Evolutionary conservation across 1,140 invertebrate species (phyloP), one percentile per base, ranked within the genome.

Genomic region (Trichonephila inaurata): DNA sequence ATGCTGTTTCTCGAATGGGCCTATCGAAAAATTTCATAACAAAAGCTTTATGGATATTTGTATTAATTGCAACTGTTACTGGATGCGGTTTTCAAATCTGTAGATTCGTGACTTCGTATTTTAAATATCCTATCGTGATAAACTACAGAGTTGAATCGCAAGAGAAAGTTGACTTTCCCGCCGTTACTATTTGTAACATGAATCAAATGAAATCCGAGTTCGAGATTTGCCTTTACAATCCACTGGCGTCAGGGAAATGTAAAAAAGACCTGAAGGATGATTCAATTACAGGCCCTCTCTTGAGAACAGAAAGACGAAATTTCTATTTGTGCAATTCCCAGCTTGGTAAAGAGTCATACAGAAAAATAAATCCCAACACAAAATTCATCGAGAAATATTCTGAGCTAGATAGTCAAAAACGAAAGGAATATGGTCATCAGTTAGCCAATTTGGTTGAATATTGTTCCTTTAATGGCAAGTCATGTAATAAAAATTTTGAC

Each of bases 151-250:
- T 33, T 0, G 44, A 93, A 81, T 8, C 51, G 12, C n/a, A 21
- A 6, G 7, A 19, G 1, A 40, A 5, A 0, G 16, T 64, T 0
- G 28, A 77, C 14, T 93, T 93, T 82, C 92, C 92, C 8, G 66
- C 92, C 1, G 92, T 93, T 21, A 93, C 85, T 16, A 58, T 93
- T 19, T 93, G 92, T 58, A 93, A 89, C 21, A 1, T 81, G 18
- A 93, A 93, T 82, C 16, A 72, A 64, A 51, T 93, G 28, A 88
- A 81, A 24, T 60, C 18, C 21, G 10, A 81, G 18, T 89, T 44
- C 51, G 21, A 51, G 7, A 6, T 40, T 2, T 93, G 92, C 24
- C 0, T 88, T 3, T 19, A 88, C 2, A 7, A 40, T 0, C 14
- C 24, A 0, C 2, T 18, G 16, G 19, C 33, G 1, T 64, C 18